Percentiles rank a stretch among this genome's conserved stretches.
Evolutionary conservation across 2,888 invertebrate genomes (phyloP).

Genomic region (Ophonus ardosiacus): DNA sequence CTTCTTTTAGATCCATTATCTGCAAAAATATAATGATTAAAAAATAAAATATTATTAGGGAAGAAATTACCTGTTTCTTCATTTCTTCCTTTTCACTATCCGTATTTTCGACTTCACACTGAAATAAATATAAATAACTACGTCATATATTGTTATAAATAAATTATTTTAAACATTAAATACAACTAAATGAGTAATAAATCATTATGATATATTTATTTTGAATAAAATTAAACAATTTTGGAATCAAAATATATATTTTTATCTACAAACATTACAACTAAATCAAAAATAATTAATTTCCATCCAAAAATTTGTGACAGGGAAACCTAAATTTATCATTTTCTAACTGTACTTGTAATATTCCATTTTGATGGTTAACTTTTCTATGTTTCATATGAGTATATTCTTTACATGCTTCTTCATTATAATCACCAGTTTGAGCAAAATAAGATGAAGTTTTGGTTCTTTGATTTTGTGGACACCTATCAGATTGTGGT

Average conservation of each 20-base stretch:
- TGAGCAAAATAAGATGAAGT: background rate
- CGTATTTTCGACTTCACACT: slow-evolving; percentile 29
- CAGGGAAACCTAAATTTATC: slow-evolving; percentile 22
- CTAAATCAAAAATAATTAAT: background rate
- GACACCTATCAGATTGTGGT: background rate
- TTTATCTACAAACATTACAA: slow-evolving; percentile 31
- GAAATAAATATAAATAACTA: slow-evolving; percentile 56
- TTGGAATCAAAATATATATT: slow-evolving; percentile 7
- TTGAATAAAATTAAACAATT: background rate
- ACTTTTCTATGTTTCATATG: slow-evolving; percentile 23
- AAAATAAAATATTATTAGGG: background rate
- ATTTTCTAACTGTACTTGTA: slow-evolving; percentile 22
- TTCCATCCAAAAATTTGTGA: background rate
- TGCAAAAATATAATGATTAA: slow-evolving; percentile 18
- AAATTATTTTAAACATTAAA: background rate
- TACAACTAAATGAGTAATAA: background rate
- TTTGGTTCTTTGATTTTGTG: background rate
- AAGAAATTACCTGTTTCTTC: slow-evolving; percentile 16
- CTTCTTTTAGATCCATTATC: slow-evolving; percentile 65
- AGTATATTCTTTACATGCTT: background rate
- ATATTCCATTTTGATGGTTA: slow-evolving; percentile 1
- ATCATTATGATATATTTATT: too few species aligned
- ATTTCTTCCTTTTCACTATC: slow-evolving; percentile 22
- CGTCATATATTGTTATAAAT: slow-evolving; percentile 12
- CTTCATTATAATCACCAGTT: slow-evolving; percentile 19